Evolutionary conservation across 1,140 invertebrate species (phyloP).

Genomic region (Euschistus heros): DNA sequence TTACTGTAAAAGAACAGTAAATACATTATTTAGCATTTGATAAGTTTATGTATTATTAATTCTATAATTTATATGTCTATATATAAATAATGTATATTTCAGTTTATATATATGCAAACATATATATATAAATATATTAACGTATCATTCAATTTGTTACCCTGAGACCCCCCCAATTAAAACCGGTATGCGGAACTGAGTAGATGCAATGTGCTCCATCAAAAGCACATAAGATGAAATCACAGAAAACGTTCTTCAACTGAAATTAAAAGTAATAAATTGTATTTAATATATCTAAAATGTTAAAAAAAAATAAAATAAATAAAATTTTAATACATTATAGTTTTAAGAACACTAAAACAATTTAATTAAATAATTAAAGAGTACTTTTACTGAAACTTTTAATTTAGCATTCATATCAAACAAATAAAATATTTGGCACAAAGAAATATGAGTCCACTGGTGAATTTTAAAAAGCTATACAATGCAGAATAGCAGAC

Average conservation of each 20-base stretch:
- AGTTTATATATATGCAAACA: background rate
- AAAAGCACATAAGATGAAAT: background rate
- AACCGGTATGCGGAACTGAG: background rate
- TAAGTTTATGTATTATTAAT: background rate
- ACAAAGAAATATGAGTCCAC: too few species aligned
- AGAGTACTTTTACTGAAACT: too few species aligned
- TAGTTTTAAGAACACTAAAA: too few species aligned
- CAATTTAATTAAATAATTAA: too few species aligned
- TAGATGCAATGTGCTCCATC: background rate
- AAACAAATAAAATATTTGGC: too few species aligned
- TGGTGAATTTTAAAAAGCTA: too few species aligned
- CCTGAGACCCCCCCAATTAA: conserved; percentile 2
- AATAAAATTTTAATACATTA: too few species aligned
- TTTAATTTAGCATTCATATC: too few species aligned
- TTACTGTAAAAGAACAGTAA: background rate
- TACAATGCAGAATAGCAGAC: too few species aligned
- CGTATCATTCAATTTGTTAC: background rate
- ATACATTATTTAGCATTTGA: background rate
- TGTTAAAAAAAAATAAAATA: too few species aligned
- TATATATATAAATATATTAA: background rate
- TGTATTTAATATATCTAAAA: too few species aligned
- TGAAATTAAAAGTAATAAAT: background rate
- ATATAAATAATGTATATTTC: too few species aligned
- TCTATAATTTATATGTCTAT: background rate
- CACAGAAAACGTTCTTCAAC: background rate